These are phyloP conservation scores for Cantharis lateralis DNA, from an alignment of 2,888 invertebrate genomes.

Conservation along the genomic window DNA sequence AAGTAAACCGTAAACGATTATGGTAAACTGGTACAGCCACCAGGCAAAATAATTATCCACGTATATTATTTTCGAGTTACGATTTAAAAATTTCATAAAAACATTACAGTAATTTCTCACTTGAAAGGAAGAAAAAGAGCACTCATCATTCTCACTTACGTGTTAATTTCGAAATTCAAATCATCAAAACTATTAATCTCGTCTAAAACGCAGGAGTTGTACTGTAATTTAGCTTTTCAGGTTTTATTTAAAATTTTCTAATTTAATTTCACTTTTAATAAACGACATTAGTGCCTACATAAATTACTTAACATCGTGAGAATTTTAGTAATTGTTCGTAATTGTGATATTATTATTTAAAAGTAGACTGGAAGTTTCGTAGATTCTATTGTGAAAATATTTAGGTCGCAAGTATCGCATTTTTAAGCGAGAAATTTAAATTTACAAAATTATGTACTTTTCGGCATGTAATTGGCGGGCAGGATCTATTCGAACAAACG, in stretches of 20 bases:
- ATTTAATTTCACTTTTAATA: conserved; percentile 23
- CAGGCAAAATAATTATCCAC: background rate
- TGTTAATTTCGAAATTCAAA: background rate
- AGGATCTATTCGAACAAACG: background rate
- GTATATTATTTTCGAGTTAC: background rate
- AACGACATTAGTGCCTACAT: conserved; percentile 28
- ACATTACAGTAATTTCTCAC: background rate
- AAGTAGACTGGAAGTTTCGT: conserved; percentile 33
- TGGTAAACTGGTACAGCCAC: background rate
- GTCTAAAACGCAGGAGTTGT: background rate
- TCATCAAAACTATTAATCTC: background rate
- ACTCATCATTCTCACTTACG: background rate
- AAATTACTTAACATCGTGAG: conserved; percentile 42
- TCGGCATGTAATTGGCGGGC: conserved; percentile 7
- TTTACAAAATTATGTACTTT: conserved; percentile 14
- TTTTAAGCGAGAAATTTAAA: conserved; percentile 19
- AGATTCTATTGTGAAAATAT: conserved; percentile 31
- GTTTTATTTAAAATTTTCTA: background rate
- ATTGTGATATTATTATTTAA: conserved; percentile 21
- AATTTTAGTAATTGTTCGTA: conserved; percentile 39
- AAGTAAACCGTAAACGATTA: background rate
- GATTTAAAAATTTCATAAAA: background rate
- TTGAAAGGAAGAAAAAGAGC: background rate
- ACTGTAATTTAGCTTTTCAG: background rate
- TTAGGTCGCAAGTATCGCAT: conserved; percentile 34